Evolutionary conservation across 1,140 invertebrate species (phyloP).

Genomic region (Drosophila subobscura): DNA sequence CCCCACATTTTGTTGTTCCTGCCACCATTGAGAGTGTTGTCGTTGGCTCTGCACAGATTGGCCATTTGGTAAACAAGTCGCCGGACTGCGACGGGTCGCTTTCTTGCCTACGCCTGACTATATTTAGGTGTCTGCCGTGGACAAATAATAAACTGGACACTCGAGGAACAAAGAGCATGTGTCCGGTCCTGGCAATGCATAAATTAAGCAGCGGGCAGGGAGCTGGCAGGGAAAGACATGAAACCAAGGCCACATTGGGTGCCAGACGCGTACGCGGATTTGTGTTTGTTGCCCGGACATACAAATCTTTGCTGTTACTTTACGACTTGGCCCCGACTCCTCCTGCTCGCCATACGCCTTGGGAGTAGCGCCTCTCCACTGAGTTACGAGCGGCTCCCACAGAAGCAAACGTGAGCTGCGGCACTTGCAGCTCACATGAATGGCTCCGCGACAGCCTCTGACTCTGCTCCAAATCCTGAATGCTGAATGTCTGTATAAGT

Average conservation of each 20-base stretch:
- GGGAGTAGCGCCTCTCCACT: background rate
- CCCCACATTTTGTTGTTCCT: too few relatives aligned
- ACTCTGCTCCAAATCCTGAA: background rate
- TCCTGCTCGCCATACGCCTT: background rate
- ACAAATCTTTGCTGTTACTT: slow-evolving; percentile 38
- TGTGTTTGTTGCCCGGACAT: slow-evolving; percentile 47
- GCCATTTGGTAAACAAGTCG: slow-evolving; percentile 56
- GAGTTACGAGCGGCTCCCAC: slow-evolving; percentile 27
- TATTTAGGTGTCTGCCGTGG: slow-evolving; percentile 54
- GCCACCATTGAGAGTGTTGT: slow-evolving; percentile 6
- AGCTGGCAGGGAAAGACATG: slow-evolving; percentile 9
- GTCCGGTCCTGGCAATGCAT: slow-evolving; percentile 20
- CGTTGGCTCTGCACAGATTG: slow-evolving; percentile 51
- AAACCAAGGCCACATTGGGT: slow-evolving; percentile 46
- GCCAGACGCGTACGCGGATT: slow-evolving; percentile 35
- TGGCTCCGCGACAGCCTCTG: background rate
- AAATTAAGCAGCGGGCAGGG: slow-evolving; percentile 42
- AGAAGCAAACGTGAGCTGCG: slow-evolving; percentile 32
- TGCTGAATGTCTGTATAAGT: slow-evolving; percentile 48
- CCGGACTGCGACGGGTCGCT: background rate
- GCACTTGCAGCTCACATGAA: slow-evolving; percentile 47
- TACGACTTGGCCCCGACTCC: slow-evolving; percentile 30
- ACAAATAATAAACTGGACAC: slow-evolving; percentile 52
- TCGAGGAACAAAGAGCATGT: slow-evolving; percentile 3
- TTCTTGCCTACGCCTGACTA: slow-evolving; percentile 16